Evolutionary conservation across 2,797 vertebrate genomes (phyloP).

Genomic region (Neoniphon sammara): DNA sequence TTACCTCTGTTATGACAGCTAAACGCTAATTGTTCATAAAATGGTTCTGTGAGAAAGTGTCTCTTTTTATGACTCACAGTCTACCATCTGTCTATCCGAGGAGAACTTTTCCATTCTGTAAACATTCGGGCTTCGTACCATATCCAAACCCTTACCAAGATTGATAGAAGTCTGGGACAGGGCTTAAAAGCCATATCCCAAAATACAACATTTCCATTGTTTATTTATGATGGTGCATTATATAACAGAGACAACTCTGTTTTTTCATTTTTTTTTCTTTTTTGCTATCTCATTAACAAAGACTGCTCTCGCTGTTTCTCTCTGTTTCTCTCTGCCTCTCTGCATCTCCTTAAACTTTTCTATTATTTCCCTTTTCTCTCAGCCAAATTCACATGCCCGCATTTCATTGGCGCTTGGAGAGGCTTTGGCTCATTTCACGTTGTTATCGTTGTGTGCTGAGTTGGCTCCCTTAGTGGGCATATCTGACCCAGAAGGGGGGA

Average conservation of each 20-base stretch:
- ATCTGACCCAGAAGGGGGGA: constrained; percentile 69
- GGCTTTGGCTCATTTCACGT: constrained; percentile 59
- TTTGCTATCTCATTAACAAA: constrained; percentile 13
- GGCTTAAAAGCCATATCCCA: constrained; percentile 24
- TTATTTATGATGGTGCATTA: constrained; percentile 18
- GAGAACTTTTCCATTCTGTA: constrained; percentile 52
- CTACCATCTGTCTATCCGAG: constrained; percentile 42
- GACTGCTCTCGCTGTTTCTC: not conserved
- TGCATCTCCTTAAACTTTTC: not conserved
- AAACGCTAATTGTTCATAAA: constrained; percentile 63
- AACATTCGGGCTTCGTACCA: constrained; percentile 40
- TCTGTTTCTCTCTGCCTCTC: constrained; percentile 6
- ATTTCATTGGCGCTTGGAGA: constrained; percentile 59
- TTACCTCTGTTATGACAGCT: constrained; percentile 66
- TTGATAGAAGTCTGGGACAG: constrained; percentile 35
- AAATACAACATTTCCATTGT: constrained; percentile 1
- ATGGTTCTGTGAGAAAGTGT: constrained; percentile 63
- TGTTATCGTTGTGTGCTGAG: constrained; percentile 59
- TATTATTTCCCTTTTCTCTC: not conserved
- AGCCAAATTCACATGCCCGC: constrained; percentile 43
- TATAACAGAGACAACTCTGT: constrained; percentile 5
- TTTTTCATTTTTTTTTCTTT: not conserved
- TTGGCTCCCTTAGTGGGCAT: constrained; percentile 66
- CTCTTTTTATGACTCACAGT: constrained; percentile 61
- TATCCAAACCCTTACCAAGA: constrained; percentile 54